A percentile compares a stretch with the other conserved stretches of the same genome.
Conservation (phyloP, 2,888 invertebrate species). For the Leptopilina myrica region DNA sequence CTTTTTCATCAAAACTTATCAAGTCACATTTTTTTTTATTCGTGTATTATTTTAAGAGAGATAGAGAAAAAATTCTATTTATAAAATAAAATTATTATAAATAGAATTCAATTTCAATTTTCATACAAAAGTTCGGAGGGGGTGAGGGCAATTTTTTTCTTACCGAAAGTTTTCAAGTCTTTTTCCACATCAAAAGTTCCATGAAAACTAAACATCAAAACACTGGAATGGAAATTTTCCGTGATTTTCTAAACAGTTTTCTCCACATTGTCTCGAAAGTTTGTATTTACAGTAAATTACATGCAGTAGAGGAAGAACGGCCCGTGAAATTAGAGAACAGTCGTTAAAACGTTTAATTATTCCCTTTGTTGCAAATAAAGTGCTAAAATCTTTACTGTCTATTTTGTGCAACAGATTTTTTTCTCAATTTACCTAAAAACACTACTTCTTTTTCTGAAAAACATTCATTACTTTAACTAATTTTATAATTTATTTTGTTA, state of each 20-base stretch:
- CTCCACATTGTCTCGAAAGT: not conserved
- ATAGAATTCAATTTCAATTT: too few species aligned
- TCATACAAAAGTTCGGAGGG: too few species aligned
- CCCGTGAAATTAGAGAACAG: conserved; percentile 17
- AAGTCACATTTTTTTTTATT: not conserved
- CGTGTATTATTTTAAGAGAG: not conserved
- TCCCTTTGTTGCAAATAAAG: not conserved
- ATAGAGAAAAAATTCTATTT: not conserved
- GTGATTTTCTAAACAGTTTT: conserved; percentile 48
- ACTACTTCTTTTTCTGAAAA: too few species aligned
- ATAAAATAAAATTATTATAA: too few species aligned
- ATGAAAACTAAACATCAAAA: not conserved
- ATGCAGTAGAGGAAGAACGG: not conserved
- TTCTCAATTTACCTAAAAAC: too few species aligned
- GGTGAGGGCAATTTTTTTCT: too few species aligned
- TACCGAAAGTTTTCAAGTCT: too few species aligned
- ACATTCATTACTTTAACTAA: too few species aligned
- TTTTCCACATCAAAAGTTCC: too few species aligned
- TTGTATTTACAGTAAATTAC: conserved; percentile 1
- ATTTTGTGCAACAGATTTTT: not conserved
- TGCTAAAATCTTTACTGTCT: conserved; percentile 29
- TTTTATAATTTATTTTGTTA: too few species aligned
- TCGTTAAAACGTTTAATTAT: conserved; percentile 20
- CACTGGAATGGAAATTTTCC: not conserved
- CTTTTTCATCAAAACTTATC: not conserved